A percentile compares a stretch with the other conserved stretches of the same genome.
Conservation (phyloP, 1,140 invertebrate genomes). For the Venustaconcha ellipsiformis region DNA sequence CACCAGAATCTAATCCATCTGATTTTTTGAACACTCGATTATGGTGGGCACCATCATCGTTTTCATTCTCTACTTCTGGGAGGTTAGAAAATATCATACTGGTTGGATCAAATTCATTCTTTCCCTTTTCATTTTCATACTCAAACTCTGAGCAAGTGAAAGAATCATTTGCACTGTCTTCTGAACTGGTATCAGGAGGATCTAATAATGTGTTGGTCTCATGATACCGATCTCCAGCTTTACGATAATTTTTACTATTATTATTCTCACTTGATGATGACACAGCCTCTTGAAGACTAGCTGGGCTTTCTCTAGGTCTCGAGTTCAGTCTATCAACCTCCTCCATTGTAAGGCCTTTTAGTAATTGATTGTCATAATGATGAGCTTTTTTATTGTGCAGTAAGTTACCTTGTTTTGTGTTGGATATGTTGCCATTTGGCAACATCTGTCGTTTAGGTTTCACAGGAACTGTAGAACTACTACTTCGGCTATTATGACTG, state of each 20-base stretch:
- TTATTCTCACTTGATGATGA: slow-evolving; percentile 83
- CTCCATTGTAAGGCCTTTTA: slow-evolving; percentile 87
- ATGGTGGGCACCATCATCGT: slow-evolving; percentile 62
- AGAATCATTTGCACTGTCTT: slow-evolving; percentile 96
- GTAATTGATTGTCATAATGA: slow-evolving; percentile 34
- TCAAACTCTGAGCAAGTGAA: slow-evolving; percentile 99
- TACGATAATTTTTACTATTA: slow-evolving; percentile 26
- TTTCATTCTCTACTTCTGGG: slow-evolving; percentile 72
- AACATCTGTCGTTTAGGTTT: slow-evolving; percentile 34
- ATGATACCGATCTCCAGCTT: slow-evolving; percentile 58
- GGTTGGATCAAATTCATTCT: slow-evolving; percentile 70
- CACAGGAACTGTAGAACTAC: slow-evolving; percentile 20
- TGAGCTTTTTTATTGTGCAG: slow-evolving; percentile 5
- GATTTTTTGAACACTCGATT: slow-evolving; percentile 69
- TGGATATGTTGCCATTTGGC: slow-evolving; percentile 34
- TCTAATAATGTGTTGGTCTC: slow-evolving; percentile 68
- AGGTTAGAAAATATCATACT: slow-evolving; percentile 80
- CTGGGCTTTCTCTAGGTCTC: slow-evolving; percentile 82
- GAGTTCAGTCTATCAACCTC: slow-evolving; percentile 92
- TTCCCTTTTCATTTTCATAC: slow-evolving; percentile 85
- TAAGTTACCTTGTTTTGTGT: background rate
- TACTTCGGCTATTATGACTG: slow-evolving; percentile 38
- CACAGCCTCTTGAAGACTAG: slow-evolving; percentile 92
- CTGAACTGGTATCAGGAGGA: slow-evolving; percentile 80
- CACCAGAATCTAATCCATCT: slow-evolving; percentile 92